Evolutionary conservation across 2,888 invertebrate genomes (phyloP), one percentile per base, ranked within the genome.

Genomic region (Acholoe squamosa): DNA sequence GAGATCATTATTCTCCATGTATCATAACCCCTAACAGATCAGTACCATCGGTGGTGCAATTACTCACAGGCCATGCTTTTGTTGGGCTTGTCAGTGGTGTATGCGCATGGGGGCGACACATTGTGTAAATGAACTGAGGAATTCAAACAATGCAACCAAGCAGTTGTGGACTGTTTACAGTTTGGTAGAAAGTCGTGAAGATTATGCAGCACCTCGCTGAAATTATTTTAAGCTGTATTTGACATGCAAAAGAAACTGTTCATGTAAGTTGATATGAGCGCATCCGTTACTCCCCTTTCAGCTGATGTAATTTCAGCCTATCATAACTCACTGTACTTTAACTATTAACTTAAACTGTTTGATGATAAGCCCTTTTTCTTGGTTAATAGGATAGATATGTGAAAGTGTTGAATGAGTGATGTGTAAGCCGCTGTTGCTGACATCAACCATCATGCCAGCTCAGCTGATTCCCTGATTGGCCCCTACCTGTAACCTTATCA

Each of bases 1-100:
- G 61, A 19, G n/a, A 61, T 61, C 61, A 61, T 61, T n/a, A 61
- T 61, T 61, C n/a, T n/a, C n/a, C 61, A 61, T 61, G 61, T 61
- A 61, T 61, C 61, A n/a, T 0, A 61, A 61, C 1, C 61, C 5
- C 61, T 61, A 12, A 7, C 14, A 19, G 19, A 3, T 61, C 61
- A 61, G 61, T n/a, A 61, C 61, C 61, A 61, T n/a, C 43, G 43
- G 43, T 10, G 43, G 43, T 10, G 10, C 43, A 43, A 43, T 43
- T 43, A 43, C 43, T 43, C 43, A 43, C 43, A 43, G 43, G 3
- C 43, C 3, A 10, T 61, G 61, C 7, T 61, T n/a, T n/a, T 61
- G 61, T 61, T 61, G n/a, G 5, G 19, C 61, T 19, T 61, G 61
- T 61, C 61, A 61, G 22, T 25, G 28, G 71, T 71, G 25, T 5